Evolutionary conservation across 2,113 vertebrate genomes (phyloP).

Genomic region (Rattus norvegicus): GRCr8 NC_086024.1:108914001-108914500

Average conservation of each 20-base stretch:
- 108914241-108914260: background rate
- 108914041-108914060: background rate
- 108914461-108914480: background rate
- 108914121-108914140: too few species aligned
- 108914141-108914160: background rate
- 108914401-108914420: background rate
- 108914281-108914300: background rate
- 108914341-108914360: background rate
- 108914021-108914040: background rate
- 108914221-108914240: background rate
- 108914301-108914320: background rate
- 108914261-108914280: background rate
- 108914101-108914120: background rate
- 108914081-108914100: background rate
- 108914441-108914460: background rate
- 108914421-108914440: background rate
- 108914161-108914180: background rate
- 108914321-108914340: background rate
- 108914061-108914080: background rate
- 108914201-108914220: background rate
- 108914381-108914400: background rate
- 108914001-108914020: background rate
- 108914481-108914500: background rate
- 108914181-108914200: background rate
- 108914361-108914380: background rate